Evolutionary conservation across 1,140 invertebrate genomes (phyloP), one percentile per base, ranked within the genome.

Genomic region (Drosophila pseudoobscura): DNA sequence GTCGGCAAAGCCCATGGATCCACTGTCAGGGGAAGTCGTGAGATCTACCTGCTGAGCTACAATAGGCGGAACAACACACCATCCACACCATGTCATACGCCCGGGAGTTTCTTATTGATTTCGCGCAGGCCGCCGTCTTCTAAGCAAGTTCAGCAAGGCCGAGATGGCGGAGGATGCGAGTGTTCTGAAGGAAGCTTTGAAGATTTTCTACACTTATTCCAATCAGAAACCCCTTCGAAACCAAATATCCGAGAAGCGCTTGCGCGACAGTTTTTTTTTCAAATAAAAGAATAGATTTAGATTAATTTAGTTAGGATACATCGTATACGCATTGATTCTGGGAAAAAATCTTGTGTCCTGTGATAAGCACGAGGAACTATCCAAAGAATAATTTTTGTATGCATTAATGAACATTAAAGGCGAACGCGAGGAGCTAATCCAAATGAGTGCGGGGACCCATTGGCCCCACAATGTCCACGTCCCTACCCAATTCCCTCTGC

Each of bases 401-500:
- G 11, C 7, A 35, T n/a, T 22, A 43, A 22, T 50, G n/a, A 43
- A 62, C 15, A 53, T 22, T 46, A 47, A 20, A 51, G n/a, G 7
- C 26, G 35, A 11, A 47, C 13, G 11, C 4, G 11, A 35, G 11
- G 7, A 17, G 15, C 7, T 58, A 65, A 52, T 68, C 26, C 62
- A 68, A 49, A 44, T 80, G 66, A 11, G 66, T 73, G 20, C 31
- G 44, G 17, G 57, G 46, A 2, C 29, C 60, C 8, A 78, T 54
- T 0, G 50, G 63, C 6, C 73, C 76, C 26, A 85, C 53, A 20
- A 85, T 51, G 15, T 87, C 82, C 11, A 85, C 82, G 60, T 87
- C 82, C 1, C 55, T 68, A 22, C 2, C 31, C 29, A 44, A 31
- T 7, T 2, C 6, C 15, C n/a, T 56, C 26, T 69, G 55, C 1